These are phyloP conservation scores for Tetramorium parvispinum DNA, from an alignment of 1,140 invertebrate species.

Conservation along the genomic window DNA sequence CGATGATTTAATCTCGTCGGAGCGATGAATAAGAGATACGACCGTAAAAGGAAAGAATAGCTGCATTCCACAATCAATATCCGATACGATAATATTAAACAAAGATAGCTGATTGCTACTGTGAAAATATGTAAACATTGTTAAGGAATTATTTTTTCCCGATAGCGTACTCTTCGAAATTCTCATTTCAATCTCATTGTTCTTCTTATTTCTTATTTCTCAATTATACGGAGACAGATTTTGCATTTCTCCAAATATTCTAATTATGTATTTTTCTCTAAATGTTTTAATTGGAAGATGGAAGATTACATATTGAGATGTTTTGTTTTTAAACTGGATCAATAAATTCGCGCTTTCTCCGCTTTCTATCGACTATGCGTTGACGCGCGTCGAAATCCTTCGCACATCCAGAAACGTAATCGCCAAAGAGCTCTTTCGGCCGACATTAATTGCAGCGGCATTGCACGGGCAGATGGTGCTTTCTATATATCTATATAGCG, in stretches of 20 bases:
- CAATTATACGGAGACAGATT: not conserved
- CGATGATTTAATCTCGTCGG: conserved; percentile 42
- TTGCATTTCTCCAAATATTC: not conserved
- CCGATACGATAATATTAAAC: not conserved
- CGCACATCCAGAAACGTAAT: conserved; percentile 8
- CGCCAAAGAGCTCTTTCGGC: conserved; percentile 35
- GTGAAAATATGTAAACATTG: conserved; percentile 11
- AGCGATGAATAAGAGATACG: conserved; percentile 35
- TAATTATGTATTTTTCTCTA: too few species aligned
- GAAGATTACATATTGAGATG: not conserved
- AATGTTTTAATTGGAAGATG: not conserved
- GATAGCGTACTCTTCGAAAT: not conserved
- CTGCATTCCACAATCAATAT: conserved; percentile 34
- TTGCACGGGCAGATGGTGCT: conserved; percentile 46
- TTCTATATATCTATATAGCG: conserved; percentile 35
- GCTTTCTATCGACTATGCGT: not conserved
- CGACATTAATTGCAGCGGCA: conserved; percentile 43
- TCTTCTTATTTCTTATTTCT: not conserved
- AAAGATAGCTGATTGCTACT: not conserved
- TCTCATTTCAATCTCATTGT: not conserved
- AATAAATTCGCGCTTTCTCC: not conserved
- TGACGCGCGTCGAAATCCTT: not conserved
- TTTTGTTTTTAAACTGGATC: not conserved
- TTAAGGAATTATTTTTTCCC: conserved; percentile 3
- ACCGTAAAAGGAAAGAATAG: conserved; percentile 15